phyloP scores from a whole-genome alignment of 1,140 invertebrate species.

The Cherax quadricarinatus region DNA sequence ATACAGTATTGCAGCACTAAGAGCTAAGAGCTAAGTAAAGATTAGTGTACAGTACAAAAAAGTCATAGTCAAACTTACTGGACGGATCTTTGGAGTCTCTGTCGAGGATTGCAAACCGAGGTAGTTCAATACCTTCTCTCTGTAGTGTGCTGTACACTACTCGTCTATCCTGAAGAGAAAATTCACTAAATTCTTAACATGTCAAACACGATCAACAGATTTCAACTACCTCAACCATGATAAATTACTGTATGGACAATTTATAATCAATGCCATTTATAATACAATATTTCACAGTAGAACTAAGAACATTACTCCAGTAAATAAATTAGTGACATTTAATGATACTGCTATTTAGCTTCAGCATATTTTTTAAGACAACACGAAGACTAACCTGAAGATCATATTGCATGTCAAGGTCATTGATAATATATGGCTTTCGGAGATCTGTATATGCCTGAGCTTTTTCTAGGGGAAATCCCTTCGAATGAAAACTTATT shows the following conservation, averaged over 20 bases:
- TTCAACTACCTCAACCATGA: too few relatives aligned
- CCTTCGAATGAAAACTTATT: conserved; percentile 99
- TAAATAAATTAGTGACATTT: neutral
- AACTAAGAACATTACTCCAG: too few relatives aligned
- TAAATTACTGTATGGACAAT: too few relatives aligned
- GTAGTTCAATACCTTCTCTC: conserved; percentile 97
- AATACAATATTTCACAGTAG: too few relatives aligned
- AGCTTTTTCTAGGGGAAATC: conserved; percentile 98
- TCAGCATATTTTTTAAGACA: too few relatives aligned
- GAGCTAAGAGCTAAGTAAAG: too few relatives aligned
- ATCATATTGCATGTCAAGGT: conserved; percentile 98
- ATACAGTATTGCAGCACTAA: too few relatives aligned
- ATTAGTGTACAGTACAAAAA: neutral
- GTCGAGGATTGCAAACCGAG: conserved; percentile 97
- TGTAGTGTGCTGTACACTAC: conserved; percentile 97
- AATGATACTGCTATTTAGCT: neutral
- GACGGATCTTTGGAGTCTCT: conserved; percentile 94
- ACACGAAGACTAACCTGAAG: conserved; percentile 83
- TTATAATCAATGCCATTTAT: too few relatives aligned
- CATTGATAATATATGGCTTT: conserved; percentile 98
- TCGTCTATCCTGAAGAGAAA: conserved; percentile 84
- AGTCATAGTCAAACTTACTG: conserved; percentile 51
- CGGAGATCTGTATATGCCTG: conserved; percentile 95
- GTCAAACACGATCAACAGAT: too few relatives aligned
- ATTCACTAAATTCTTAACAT: neutral